Conservation (phyloP, 2,888 invertebrate species). For the Calameuta pallipes region DNA sequence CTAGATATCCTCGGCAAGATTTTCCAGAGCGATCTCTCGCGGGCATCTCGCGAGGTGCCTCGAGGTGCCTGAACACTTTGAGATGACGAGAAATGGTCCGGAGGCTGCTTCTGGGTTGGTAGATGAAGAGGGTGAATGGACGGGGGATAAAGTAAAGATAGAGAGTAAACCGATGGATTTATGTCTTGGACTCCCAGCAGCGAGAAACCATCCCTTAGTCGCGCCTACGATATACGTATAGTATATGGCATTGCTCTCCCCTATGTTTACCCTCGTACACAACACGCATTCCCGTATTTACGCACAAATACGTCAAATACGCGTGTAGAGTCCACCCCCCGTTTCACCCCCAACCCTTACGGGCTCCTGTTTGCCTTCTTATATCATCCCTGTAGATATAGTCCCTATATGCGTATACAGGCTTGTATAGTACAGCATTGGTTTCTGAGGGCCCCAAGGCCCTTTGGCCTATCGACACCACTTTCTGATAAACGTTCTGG, state of each 20-base stretch:
- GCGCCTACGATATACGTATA: slow-evolving; percentile 34
- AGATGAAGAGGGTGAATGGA: background rate
- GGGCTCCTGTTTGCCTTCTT: slow-evolving; percentile 57
- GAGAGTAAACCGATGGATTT: slow-evolving; percentile 59
- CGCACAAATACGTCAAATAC: slow-evolving; percentile 60
- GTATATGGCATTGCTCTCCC: slow-evolving; percentile 41
- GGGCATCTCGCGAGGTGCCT: slow-evolving; percentile 5
- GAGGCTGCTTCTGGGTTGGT: background rate
- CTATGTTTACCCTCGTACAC: slow-evolving; percentile 51
- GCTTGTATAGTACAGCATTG: background rate
- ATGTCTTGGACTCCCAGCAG: slow-evolving; percentile 44
- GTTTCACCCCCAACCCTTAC: slow-evolving; percentile 29
- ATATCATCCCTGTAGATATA: slow-evolving; percentile 40
- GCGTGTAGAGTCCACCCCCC: slow-evolving; percentile 30
- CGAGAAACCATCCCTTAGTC: slow-evolving; percentile 11
- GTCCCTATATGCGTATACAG: background rate
- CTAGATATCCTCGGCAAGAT: background rate
- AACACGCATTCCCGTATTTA: slow-evolving; percentile 57
- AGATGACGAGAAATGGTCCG: slow-evolving; percentile 5
- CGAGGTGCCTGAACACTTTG: slow-evolving; percentile 29
- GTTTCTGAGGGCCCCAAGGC: background rate
- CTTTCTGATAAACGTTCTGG: background rate
- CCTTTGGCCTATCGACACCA: background rate
- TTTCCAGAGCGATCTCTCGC: background rate
- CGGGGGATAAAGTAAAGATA: slow-evolving; percentile 49